Evolutionary conservation across 2,113 vertebrate species (phyloP).

Genomic region (Mus pahari): DNA sequence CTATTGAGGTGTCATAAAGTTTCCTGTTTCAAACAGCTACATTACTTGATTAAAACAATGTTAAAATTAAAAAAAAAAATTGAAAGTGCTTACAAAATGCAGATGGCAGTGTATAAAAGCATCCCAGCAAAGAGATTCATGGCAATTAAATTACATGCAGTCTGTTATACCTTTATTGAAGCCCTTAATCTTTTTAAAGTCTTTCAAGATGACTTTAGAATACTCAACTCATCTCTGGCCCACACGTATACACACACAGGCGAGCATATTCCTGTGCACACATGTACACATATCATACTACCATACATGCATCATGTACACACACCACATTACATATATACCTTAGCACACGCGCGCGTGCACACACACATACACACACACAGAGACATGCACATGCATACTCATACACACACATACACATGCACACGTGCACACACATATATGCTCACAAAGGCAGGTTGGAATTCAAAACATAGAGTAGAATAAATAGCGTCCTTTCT

Average conservation of each 20-base stretch:
- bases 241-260: neutral
- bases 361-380: neutral
- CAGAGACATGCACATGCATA: neutral
- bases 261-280: neutral
- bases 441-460: neutral
- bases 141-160: neutral
- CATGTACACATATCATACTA: neutral
- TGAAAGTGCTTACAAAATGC: neutral
- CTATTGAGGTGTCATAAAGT: slow-evolving; percentile 59
- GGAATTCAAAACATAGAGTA: neutral
- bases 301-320: neutral
- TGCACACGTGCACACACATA: neutral
- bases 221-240: neutral
- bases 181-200: neutral
- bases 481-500: neutral
- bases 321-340: neutral
- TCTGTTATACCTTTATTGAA: neutral
- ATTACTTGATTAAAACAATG: slow-evolving; percentile 80
- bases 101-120: neutral
- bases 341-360: too few species aligned
- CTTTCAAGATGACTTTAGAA: neutral
- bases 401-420: neutral
- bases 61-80: slow-evolving; percentile 67
- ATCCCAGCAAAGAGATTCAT: neutral
- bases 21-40: slow-evolving; percentile 74